Evolutionary conservation across 1,140 invertebrate species (phyloP).

Genomic region (Chlorops oryzae): DNA sequence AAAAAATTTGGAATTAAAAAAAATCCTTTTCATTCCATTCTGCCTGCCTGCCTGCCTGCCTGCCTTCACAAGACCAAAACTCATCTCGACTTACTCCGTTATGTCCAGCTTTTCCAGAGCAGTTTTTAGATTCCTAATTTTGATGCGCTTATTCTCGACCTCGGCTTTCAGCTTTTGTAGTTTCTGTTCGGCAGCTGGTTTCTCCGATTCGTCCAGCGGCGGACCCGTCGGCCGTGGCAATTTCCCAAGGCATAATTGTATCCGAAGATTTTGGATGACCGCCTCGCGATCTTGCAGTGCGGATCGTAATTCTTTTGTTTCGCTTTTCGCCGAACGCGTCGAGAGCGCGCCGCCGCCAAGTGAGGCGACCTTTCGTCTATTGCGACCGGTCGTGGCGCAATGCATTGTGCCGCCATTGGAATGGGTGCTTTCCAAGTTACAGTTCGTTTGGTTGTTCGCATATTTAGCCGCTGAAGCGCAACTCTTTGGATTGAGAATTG

Average conservation of each 20-base stretch:
- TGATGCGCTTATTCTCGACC: constrained; percentile 64
- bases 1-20: not conserved
- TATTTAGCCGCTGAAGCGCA: constrained; percentile 36
- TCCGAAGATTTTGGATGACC: constrained; percentile 64
- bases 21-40: not conserved
- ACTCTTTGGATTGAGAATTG: constrained; percentile 41
- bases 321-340: constrained; percentile 46
- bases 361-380: constrained; percentile 52
- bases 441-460: constrained; percentile 29
- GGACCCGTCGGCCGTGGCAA: constrained; percentile 46
- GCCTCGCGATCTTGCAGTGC: constrained; percentile 74
- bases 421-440: constrained; percentile 10
- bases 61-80: not conserved
- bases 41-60: too few relatives aligned
- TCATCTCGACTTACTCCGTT: constrained; percentile 64
- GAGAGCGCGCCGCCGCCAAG: constrained; percentile 34
- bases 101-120: constrained; percentile 67
- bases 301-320: constrained; percentile 62
- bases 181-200: constrained; percentile 57
- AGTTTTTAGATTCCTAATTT: constrained; percentile 69
- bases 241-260: constrained; percentile 47
- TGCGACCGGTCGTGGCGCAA: constrained; percentile 52
- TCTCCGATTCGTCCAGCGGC: constrained; percentile 37
- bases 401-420: constrained; percentile 49
- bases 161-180: constrained; percentile 59